A percentile compares a stretch with the other conserved stretches of the same genome.
These are phyloP conservation scores for Drosophila lacertosa DNA, from an alignment of 1,140 invertebrate genomes.

Conservation along the genomic window DNA sequence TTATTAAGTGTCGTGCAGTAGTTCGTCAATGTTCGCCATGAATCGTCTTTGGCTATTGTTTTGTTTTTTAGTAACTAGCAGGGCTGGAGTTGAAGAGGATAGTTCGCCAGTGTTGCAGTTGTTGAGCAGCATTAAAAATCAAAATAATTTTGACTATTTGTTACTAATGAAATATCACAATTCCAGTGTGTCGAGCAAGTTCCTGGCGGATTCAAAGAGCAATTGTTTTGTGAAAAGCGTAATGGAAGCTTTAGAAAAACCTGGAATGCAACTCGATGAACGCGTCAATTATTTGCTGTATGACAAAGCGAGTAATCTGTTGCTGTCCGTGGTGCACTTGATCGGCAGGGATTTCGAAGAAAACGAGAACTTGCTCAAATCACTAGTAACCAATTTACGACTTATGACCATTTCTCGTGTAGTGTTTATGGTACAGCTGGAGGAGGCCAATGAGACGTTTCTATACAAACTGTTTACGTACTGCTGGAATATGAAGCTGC, in stretches of 20 bases:
- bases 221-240: constrained; percentile 25
- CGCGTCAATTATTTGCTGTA: constrained; percentile 47
- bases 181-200: not conserved
- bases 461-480: constrained; percentile 46
- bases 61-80: constrained; percentile 28
- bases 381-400: constrained; percentile 51
- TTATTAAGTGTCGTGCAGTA: constrained; percentile 51
- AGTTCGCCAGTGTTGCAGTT: constrained; percentile 38
- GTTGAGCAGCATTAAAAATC: constrained; percentile 44
- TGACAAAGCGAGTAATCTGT: constrained; percentile 22
- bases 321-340: constrained; percentile 47
- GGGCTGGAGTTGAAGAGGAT: constrained; percentile 1
- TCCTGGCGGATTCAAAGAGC: constrained; percentile 1
- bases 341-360: constrained; percentile 14
- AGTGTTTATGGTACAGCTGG: constrained; percentile 52
- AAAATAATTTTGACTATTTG: constrained; percentile 51
- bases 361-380: constrained; percentile 41
- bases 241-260: constrained; percentile 41
- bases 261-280: constrained; percentile 60
- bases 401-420: constrained; percentile 63
- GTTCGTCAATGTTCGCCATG: constrained; percentile 45
- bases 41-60: constrained; percentile 25
- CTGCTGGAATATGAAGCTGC: constrained; percentile 62
- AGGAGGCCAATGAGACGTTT: not conserved
- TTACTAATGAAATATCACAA: constrained; percentile 56